Conservation (phyloP, 2,113 vertebrate species). For the Aplodontia rufa region DNA sequence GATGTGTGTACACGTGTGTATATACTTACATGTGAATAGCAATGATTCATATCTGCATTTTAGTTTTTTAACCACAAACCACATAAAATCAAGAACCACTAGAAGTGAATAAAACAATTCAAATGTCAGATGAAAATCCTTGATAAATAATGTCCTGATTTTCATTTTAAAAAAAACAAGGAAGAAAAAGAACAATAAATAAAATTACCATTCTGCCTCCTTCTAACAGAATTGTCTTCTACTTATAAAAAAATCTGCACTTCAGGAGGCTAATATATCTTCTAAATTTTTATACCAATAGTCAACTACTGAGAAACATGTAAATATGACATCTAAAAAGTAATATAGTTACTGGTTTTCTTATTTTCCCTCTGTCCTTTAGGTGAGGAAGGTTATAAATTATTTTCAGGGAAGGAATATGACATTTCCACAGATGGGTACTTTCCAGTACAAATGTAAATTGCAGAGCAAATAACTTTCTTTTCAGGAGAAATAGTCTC, state of each 20-base stretch:
- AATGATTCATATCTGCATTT: neutral
- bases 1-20: neutral
- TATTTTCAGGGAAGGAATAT: constrained; percentile 58
- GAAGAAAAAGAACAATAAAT: neutral
- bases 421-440: constrained; percentile 54
- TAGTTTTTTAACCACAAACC: constrained; percentile 10
- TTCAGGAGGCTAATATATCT: neutral
- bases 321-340: constrained; percentile 28
- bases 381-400: constrained; percentile 50
- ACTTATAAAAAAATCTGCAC: constrained; percentile 25
- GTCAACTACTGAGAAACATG: neutral
- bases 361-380: constrained; percentile 48
- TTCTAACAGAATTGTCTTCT: constrained; percentile 10
- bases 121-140: constrained; percentile 24
- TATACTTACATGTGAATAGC: neutral
- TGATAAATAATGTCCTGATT: constrained; percentile 14
- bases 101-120: constrained; percentile 47
- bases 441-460: constrained; percentile 59
- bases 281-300: constrained; percentile 23
- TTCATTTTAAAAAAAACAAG: constrained; percentile 32
- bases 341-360: constrained; percentile 3
- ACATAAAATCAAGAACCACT: constrained; percentile 39
- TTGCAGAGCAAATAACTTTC: constrained; percentile 48
- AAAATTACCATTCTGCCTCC: neutral
- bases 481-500: constrained; percentile 29